Evolutionary conservation across 2,797 vertebrate genomes (phyloP).

Genomic region (Sardinella longiceps): DNA sequence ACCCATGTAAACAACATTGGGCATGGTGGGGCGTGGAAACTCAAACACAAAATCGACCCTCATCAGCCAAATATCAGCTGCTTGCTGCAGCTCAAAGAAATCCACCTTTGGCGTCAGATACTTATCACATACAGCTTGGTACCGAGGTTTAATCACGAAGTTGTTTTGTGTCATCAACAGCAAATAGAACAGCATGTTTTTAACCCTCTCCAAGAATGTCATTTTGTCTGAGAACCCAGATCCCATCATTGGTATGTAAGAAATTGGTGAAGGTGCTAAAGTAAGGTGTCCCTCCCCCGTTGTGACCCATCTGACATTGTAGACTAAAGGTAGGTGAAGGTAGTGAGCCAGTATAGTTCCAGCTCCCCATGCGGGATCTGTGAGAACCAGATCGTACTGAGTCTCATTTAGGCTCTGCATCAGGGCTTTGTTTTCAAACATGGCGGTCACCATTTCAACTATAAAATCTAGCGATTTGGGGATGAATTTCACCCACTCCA

Average conservation of each 20-base stretch:
- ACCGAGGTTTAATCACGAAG: slow-evolving; percentile 22
- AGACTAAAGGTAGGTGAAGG: slow-evolving; percentile 64
- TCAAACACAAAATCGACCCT: too few species aligned
- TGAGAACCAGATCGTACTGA: slow-evolving; percentile 65
- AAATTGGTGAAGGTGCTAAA: slow-evolving; percentile 24
- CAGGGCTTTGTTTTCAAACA: slow-evolving; percentile 58
- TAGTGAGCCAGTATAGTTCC: slow-evolving; percentile 65
- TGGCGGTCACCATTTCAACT: slow-evolving; percentile 53
- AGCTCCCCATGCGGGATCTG: slow-evolving; percentile 64
- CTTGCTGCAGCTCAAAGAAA: slow-evolving; percentile 33
- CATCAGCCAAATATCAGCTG: too few species aligned
- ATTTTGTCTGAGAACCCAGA: slow-evolving; percentile 35
- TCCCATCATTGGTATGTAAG: slow-evolving; percentile 37
- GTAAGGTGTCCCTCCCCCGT: slow-evolving; percentile 40
- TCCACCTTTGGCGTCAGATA: slow-evolving; percentile 34
- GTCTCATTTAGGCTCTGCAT: slow-evolving; percentile 56
- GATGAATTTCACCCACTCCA: slow-evolving; percentile 55
- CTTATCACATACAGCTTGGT: slow-evolving; percentile 46
- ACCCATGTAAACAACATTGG: too few species aligned
- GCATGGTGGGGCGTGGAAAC: too few species aligned
- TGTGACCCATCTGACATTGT: slow-evolving; percentile 40
- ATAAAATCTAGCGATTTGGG: slow-evolving; percentile 50
- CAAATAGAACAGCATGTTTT: slow-evolving; percentile 28
- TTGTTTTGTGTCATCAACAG: not conserved
- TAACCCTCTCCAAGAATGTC: slow-evolving; percentile 27